phyloP scores from a whole-genome alignment of 2,888 invertebrate species.

The Aphrophora alni region DNA sequence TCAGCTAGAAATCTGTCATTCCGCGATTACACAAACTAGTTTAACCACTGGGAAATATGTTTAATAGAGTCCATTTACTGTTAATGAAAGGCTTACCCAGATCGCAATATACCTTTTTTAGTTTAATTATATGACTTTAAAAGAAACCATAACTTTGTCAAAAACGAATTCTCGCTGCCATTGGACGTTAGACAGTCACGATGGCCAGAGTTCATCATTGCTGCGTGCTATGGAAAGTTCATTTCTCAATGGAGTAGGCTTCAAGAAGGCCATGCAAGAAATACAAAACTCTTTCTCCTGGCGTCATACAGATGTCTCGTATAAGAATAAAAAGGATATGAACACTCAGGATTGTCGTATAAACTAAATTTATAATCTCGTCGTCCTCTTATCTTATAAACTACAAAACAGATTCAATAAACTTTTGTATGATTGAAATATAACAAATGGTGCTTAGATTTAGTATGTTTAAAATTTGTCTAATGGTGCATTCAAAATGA shows the following conservation, averaged over 20 bases:
- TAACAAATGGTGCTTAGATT: too few species aligned
- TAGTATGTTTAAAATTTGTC: too few species aligned
- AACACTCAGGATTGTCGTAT: too few species aligned
- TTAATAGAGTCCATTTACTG: neutral
- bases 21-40: neutral
- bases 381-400: too few species aligned
- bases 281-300: too few species aligned
- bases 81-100: neutral
- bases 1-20: constrained; percentile 6
- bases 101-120: neutral
- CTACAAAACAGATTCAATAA: too few species aligned
- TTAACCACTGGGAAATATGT: neutral
- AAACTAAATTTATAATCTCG: too few species aligned
- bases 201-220: neutral
- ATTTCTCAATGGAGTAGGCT: neutral
- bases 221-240: neutral
- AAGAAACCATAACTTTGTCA: neutral
- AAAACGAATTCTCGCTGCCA: neutral
- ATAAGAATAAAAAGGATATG: too few species aligned
- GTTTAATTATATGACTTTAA: neutral
- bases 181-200: neutral
- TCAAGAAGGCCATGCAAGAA: neutral
- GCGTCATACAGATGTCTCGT: too few species aligned
- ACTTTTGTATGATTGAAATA: too few species aligned
- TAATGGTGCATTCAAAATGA: too few species aligned